Base-by-base conservation (phyloP, 2,888 invertebrate genomes). In the Spilarctia lutea region DNA sequence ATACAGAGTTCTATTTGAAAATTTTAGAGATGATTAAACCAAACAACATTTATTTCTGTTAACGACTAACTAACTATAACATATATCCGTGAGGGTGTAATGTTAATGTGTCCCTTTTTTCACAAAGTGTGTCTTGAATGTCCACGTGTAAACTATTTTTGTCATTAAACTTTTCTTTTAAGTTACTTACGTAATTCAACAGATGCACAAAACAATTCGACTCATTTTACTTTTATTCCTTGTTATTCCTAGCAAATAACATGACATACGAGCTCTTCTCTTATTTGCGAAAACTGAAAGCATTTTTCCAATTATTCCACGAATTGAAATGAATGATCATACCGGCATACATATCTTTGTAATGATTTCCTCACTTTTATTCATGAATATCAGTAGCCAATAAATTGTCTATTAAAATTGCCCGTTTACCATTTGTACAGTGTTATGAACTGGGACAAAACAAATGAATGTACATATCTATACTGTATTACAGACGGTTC, bases 401-500 rank as follows among this genome's bases (percentile, higher is more conserved):
- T 66, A 52, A 39, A 66, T 66, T 42, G 27, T 16, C 33, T 18
- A 11, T 20, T 30, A 30, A 70, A 74, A n/a, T 70, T 69, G 74
- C 68, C 30, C 74, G 69, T 74, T 0, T 74, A 56, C 35, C 18
- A 27, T n/a, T 24, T 39, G 63, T 74, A 73, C 71, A 78, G 68
- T 73, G 73, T 77, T 79, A 70, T 73, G 86, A 85, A 86, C 86
- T 87, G 86, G 86, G 85, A 89, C 87, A 89, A 87, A 88, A 89
- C 88, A 89, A 89, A 90, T 87, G 83, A 87, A 88, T 83, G 79
- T 78, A 56, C 52, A 56, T 56, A 80, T 80, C 67, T 79, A 77
- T 79, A 83, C 85, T 83, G 86, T 85, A 88, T 88, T 89, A 89
- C 86, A 88, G 88, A 86, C 83, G 84, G 76, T 77, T 78, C 85